These are phyloP conservation scores for Parauchenoglanis punctatus DNA, from an alignment of 2,797 vertebrate species.

Conservation along the genomic window DNA sequence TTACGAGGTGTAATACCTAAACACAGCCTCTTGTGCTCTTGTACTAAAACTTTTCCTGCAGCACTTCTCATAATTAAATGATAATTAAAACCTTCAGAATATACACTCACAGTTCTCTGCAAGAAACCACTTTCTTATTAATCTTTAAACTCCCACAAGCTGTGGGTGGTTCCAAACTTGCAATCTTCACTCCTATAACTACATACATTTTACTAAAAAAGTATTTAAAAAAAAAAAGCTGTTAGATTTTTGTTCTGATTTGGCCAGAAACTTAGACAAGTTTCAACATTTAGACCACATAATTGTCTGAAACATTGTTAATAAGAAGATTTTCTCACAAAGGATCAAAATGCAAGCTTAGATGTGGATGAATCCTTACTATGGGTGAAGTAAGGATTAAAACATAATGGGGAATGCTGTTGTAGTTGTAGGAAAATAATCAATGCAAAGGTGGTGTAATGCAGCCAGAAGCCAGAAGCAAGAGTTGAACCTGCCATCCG, in stretches of 20 bases:
- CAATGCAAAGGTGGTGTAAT: background rate
- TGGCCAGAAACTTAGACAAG: background rate
- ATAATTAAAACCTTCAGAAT: constrained; percentile 3
- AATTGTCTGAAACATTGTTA: background rate
- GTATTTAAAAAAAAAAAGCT: background rate
- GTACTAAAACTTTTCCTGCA: background rate
- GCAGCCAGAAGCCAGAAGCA: background rate
- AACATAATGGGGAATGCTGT: background rate
- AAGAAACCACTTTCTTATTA: background rate
- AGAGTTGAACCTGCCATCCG: too few relatives aligned
- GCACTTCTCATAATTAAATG: constrained; percentile 6
- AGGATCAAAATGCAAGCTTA: background rate
- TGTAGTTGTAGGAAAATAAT: background rate
- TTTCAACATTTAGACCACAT: background rate
- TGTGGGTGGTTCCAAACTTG: background rate
- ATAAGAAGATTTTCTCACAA: background rate
- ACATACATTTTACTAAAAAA: background rate
- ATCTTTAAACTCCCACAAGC: background rate
- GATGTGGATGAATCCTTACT: background rate
- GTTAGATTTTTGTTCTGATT: background rate
- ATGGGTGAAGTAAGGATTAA: background rate
- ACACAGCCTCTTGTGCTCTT: constrained; percentile 12
- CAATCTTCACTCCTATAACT: background rate
- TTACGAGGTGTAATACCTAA: background rate
- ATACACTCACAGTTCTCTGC: background rate